Evolutionary conservation across 1,140 invertebrate species (phyloP), one percentile per base, ranked within the genome.

Genomic region (Diprion similis): DNA sequence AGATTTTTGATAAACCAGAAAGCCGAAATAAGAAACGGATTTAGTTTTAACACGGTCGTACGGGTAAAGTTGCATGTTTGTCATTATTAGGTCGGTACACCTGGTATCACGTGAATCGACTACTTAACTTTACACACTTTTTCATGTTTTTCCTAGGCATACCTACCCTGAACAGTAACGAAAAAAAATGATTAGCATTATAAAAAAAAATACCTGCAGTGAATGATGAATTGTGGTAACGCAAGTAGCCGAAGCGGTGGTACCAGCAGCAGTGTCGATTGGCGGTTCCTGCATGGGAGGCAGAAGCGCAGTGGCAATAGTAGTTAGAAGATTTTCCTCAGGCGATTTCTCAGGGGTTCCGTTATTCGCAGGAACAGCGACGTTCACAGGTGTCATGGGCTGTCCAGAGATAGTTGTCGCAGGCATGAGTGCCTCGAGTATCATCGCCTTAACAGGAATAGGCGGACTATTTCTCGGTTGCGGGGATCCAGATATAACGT

Each of bases 211-310:
- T 59, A 59, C 51, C 51, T 59, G 6, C 11, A 59, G 51, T 8
- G 51, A 9, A 59, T 9, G 51, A 59, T 59, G 51, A 59, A 59
- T 17, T 4, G 51, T 15, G 51, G 51, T 10, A 17, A 59, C 51
- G n/a, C 51, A 59, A 15, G 51, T 59, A 17, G n/a, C 66, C 71
- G 77, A 72, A 68, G 76, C 76, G 59, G 64, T 75, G 75, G 75
- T 69, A 79, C 71, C 3, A 72, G 80, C 69, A 24, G 77, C 76
- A n/a, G 75, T 77, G 0, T 80, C 80, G n/a, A 92, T 91, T 0
- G 91, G 89, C 1, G 92, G 88, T 66, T 92, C 89, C 64, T 89
- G 90, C 59, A 90, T 89, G 13, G 84, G 79, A 68, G 86, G 89
- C 71, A 89, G 80, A 10, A 89, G 45, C 9, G 85, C 82, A 18